Evolutionary conservation across 2,113 vertebrate species (phyloP).

Genomic region (Polypterus bichir): DNA sequence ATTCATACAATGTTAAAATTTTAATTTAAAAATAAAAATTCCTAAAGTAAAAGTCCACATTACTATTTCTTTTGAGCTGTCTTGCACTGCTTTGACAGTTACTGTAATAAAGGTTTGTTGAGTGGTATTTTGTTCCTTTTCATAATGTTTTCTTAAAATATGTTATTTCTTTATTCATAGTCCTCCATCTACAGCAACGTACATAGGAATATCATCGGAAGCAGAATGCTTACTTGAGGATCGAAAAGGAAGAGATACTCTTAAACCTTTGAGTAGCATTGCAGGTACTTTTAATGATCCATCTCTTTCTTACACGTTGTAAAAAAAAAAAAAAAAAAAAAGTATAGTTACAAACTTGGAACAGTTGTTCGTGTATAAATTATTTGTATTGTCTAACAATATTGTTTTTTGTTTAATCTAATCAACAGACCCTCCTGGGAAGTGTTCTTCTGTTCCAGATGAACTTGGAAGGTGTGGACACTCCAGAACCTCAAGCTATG

Average conservation of each 20-base stretch:
- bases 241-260: conserved; percentile 67
- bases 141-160: no score
- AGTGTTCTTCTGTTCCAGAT: conserved; percentile 69
- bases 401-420: not conserved
- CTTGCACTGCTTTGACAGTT: no score
- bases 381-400: not conserved
- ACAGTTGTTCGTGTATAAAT: not conserved
- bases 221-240: conserved; percentile 68
- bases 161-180: conserved; percentile 37
- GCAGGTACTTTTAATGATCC: conserved; percentile 38
- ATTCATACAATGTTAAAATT: no score
- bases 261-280: conserved; percentile 51
- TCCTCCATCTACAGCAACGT: conserved; percentile 78
- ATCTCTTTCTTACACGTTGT: not conserved
- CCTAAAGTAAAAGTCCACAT: no score
- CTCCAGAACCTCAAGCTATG: conserved; percentile 80
- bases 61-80: no score
- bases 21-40: no score
- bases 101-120: no score
- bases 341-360: no score
- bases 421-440: conserved; percentile 52
- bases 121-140: no score
- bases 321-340: no score
- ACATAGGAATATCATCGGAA: conserved; percentile 61
- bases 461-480: conserved; percentile 67